These are phyloP conservation scores for Charanyca ferruginea DNA, from an alignment of 2,888 invertebrate genomes.

Conservation along the genomic window DNA sequence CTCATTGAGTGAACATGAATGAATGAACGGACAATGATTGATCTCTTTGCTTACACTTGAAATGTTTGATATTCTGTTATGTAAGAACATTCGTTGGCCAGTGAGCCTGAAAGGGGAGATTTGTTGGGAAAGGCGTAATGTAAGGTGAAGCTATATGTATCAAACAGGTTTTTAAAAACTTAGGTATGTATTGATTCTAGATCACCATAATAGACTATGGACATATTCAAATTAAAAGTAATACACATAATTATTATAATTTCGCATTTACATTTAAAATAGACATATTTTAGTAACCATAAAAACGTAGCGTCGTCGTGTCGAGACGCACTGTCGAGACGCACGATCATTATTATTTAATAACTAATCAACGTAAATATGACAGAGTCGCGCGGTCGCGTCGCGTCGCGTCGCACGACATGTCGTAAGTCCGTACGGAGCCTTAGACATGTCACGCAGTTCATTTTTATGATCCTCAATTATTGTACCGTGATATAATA, in stretches of 20 bases:
- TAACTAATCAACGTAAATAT: constrained; percentile 34
- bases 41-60: constrained; percentile 44
- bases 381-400: constrained; percentile 19
- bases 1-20: constrained; percentile 51
- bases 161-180: too few species aligned
- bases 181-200: not conserved
- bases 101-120: constrained; percentile 1
- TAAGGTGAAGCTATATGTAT: too few species aligned
- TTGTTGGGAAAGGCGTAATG: not conserved
- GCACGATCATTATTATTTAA: constrained; percentile 44
- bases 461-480: constrained; percentile 57
- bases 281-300: constrained; percentile 7
- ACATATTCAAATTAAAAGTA: not conserved
- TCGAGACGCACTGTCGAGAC: constrained; percentile 43
- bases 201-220: not conserved
- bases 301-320: constrained; percentile 37
- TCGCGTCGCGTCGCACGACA: constrained; percentile 44
- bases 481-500: constrained; percentile 39
- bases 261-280: constrained; percentile 41
- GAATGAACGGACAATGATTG: constrained; percentile 54
- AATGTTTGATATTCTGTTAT: constrained; percentile 21
- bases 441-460: constrained; percentile 54
- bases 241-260: not conserved
- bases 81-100: constrained; percentile 11
- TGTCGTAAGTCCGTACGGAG: constrained; percentile 37